Evolutionary conservation across 2,888 invertebrate species (phyloP).

Genomic region (Melanostoma scalare): DNA sequence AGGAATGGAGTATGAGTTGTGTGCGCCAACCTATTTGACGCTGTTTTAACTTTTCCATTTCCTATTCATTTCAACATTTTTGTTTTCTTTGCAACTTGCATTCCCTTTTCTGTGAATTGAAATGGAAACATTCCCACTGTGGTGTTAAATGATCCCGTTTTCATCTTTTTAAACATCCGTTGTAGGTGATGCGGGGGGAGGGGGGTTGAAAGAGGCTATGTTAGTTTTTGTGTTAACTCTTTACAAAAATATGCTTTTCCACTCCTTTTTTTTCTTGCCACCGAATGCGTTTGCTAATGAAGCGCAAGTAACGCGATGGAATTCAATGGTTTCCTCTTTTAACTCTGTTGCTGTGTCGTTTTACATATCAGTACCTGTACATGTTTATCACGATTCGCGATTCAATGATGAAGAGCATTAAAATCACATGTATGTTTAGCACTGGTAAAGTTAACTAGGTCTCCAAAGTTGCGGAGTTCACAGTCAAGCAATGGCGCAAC

Average conservation of each 20-base stretch:
- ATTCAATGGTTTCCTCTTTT: conserved; percentile 11
- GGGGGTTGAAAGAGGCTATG: neutral
- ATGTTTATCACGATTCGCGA: too few species aligned
- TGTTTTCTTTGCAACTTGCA: conserved; percentile 8
- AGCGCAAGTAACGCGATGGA: conserved; percentile 51
- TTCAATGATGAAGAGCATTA: too few species aligned
- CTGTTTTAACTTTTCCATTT: conserved; percentile 70
- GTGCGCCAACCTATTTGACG: conserved; percentile 64
- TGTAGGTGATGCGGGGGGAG: neutral
- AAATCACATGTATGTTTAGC: too few species aligned
- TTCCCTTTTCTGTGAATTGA: conserved; percentile 60
- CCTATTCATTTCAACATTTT: conserved; percentile 52
- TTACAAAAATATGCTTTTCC: conserved; percentile 20
- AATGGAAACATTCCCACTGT: conserved; percentile 66
- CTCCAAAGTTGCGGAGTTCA: too few species aligned
- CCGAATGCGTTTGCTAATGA: conserved; percentile 48
- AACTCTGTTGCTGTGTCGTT: neutral
- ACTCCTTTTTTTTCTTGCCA: neutral
- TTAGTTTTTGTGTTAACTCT: conserved; percentile 30
- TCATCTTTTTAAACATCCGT: conserved; percentile 11
- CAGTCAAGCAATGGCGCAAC: too few species aligned
- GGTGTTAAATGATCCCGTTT: conserved; percentile 64
- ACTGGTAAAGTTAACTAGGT: too few species aligned
- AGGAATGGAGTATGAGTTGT: neutral
- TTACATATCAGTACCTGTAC: too few species aligned